Evolutionary conservation across 1,140 invertebrate species (phyloP), one percentile per base, ranked within the genome.

Genomic region (Marisa cornuarietis): DNA sequence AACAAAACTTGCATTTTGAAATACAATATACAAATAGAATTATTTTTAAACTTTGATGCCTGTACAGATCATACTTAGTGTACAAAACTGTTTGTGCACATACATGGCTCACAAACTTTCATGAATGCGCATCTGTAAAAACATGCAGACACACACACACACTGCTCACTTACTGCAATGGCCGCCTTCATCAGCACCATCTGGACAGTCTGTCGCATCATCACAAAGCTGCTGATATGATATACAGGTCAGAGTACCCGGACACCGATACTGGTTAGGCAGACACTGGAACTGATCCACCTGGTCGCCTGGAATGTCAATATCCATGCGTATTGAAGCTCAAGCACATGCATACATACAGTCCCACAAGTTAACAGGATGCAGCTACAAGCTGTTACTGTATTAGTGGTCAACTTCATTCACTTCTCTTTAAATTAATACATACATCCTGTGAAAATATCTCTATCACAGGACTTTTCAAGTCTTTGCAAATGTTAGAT

Each of bases 211-310:
- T 22, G 62, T 66, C 5, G 69, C 18, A 0, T 79, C 79, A 79
- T 87, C 83, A 81, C 86, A 87, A 18, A 87, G 71, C 31, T 82
- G 74, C 14, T 24, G 51, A n/a, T 84, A 74, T 22, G 78, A 74
- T 68, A 87, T 85, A 71, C 85, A 86, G 63, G 71, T 63, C 11
- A 52, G 52, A 6, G 84, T 85, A 7, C 81, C 80, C 13, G 82
- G 82, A 79, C 85, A 87, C 51, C 76, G 75, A 74, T 83, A 87
- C 62, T 81, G 42, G 79, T 87, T 85, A 6, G 86, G 85, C 42
- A 80, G 68, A 74, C 83, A 86, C 52, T 73, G 69, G 76, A 85
- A 85, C 54, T 71, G 81, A 75, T 84, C 74, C 52, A 84, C 81
- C 31, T 72, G 22, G 31, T 69, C 63, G 80, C 85, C 83, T 85